Evolutionary conservation across 2,888 invertebrate species (phyloP), one percentile per base, ranked within the genome.

Genomic region (Omphaloscelis lunosa): DNA sequence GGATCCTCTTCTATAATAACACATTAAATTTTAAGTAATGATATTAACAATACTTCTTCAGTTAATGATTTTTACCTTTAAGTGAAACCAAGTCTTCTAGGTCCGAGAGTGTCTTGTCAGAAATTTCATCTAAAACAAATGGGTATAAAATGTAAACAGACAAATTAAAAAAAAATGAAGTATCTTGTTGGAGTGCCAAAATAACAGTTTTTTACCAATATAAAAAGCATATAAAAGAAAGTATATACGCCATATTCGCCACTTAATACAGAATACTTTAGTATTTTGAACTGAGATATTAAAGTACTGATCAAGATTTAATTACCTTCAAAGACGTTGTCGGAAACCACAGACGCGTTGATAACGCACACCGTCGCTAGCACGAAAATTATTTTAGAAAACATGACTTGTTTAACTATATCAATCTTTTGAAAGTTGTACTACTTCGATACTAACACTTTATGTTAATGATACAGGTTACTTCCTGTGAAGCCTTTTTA

Each of bases 241-340:
- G 2, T 9, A 41, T 41, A 41, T 41, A 6, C 27, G 0, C 12
- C 23, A 71, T 11, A 1, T 41, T 6, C 15, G 1, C 12, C 15
- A 53, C 17, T 9, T 27, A 23, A 15, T n/a, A 17, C 7, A 27
- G 4, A 27, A 20, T n/a, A 17, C 2, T 48, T 39, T 20, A n/a
- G 56, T 56, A 34, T 51, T 72, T 34, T 4, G 17, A 45, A 66
- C 9, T 2, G 34, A 34, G 34, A 3, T 34, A 34, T 3, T 3
- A 34, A 34, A 34, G 34, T 34, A 34, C 34, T 34, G 4, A 56
- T n/a, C n/a, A n/a, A n/a, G n/a, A n/a, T n/a, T n/a, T 39, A 79
- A 6, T 70, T 86, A 86, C 89, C 89, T 70, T 84, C 72, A 53
- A 69, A 76, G 0, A 79, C 71, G 27, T 80, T 80, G 12, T 75